Conservation (phyloP, 2,797 vertebrate genomes). For the Bucorvus abyssinicus region DNA sequence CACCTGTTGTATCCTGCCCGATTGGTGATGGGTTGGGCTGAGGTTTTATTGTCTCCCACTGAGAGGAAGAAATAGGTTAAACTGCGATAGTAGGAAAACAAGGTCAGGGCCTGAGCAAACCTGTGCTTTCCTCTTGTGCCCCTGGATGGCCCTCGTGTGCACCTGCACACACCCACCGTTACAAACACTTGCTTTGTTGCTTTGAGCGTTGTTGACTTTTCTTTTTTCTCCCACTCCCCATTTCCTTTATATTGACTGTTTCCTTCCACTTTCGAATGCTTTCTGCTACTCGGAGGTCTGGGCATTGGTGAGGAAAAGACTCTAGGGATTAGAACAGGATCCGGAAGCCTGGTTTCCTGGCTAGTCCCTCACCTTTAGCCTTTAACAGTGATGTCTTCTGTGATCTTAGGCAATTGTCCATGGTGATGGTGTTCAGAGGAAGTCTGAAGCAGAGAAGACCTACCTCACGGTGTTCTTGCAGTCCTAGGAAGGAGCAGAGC, state of each 20-base stretch:
- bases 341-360: not conserved
- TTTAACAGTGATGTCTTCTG: not conserved
- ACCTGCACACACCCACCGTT: not conserved
- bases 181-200: not conserved
- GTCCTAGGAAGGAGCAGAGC: not conserved
- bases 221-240: not conserved
- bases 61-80: constrained; percentile 46
- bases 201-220: not conserved
- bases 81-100: not conserved
- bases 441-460: not conserved
- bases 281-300: not conserved
- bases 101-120: not conserved
- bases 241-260: not conserved
- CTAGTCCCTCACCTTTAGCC: not conserved
- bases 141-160: not conserved
- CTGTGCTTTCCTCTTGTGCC: not conserved
- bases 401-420: not conserved
- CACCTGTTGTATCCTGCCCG: constrained; percentile 27
- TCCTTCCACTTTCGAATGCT: not conserved
- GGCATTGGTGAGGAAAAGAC: not conserved
- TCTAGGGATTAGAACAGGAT: not conserved
- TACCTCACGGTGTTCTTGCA: not conserved
- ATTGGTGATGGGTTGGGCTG: not conserved
- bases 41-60: constrained; percentile 33
- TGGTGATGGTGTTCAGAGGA: not conserved